Conservation (phyloP, 1,140 invertebrate genomes). For the Oncopodura yosiiana region DNA sequence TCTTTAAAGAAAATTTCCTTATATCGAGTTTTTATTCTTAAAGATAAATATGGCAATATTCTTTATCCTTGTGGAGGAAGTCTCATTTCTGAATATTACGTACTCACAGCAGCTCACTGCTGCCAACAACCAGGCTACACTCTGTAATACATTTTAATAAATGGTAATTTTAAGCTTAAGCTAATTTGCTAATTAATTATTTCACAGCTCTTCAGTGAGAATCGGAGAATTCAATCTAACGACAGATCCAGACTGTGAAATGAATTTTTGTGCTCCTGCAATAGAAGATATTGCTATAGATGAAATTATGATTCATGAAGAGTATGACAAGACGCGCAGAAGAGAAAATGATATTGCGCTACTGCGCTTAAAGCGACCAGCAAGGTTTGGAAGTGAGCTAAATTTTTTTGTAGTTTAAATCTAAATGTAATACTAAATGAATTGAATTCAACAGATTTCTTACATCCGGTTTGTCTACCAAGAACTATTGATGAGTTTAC, state of each 20-base stretch:
- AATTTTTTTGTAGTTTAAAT: not conserved
- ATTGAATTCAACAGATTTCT: slow-evolving; percentile 18
- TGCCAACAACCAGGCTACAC: slow-evolving; percentile 4
- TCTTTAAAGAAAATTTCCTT: too few relatives aligned
- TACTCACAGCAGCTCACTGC: slow-evolving; percentile 22
- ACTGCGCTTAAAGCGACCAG: slow-evolving; percentile 19
- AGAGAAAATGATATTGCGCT: slow-evolving; percentile 36
- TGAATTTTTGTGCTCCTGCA: slow-evolving; percentile 44
- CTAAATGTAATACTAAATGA: not conserved
- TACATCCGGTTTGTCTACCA: slow-evolving; percentile 33
- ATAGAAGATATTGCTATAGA: slow-evolving; percentile 52
- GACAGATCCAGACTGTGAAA: not conserved
- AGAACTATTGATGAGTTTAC: slow-evolving; percentile 10
- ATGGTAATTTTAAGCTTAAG: not conserved
- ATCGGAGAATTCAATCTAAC: slow-evolving; percentile 25
- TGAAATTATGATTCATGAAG: slow-evolving; percentile 44
- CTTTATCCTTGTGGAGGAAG: slow-evolving; percentile 28
- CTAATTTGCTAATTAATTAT: not conserved
- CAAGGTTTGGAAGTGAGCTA: slow-evolving; percentile 23
- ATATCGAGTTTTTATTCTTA: too few relatives aligned
- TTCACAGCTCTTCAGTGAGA: slow-evolving; percentile 9
- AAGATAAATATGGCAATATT: not conserved
- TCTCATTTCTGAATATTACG: slow-evolving; percentile 11
- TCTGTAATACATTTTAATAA: slow-evolving; percentile 15
- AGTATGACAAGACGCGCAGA: slow-evolving; percentile 17